Evolutionary conservation across 2,797 vertebrate genomes (phyloP).

Genomic region (Melanogrammus aeglefinus): DNA sequence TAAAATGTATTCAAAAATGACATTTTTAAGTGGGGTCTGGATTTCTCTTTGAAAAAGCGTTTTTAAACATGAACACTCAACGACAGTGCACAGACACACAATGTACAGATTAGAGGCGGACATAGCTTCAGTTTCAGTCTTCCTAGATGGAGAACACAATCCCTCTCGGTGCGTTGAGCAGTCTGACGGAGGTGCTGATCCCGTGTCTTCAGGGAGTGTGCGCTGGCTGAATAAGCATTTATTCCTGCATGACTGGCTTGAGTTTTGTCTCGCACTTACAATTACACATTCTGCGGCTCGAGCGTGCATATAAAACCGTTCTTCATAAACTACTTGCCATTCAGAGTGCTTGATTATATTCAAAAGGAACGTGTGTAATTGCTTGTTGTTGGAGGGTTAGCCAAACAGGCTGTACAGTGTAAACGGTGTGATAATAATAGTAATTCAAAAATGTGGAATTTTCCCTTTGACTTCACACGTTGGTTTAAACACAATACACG

Average conservation of each 20-base stretch:
- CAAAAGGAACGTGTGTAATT: background rate
- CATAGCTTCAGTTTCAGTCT: background rate
- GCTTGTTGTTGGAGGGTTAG: background rate
- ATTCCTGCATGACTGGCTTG: background rate
- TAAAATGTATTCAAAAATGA: background rate
- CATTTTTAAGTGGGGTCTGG: background rate
- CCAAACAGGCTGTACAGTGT: background rate
- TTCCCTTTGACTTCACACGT: background rate
- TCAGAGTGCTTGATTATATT: background rate
- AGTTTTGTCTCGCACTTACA: background rate
- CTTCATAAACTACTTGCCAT: background rate
- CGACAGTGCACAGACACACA: background rate
- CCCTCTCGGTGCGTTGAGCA: background rate
- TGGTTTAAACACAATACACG: background rate
- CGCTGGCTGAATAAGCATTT: background rate
- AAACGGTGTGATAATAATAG: background rate
- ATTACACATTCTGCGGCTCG: background rate
- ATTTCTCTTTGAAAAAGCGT: background rate
- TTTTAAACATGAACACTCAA: background rate
- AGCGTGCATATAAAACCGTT: background rate
- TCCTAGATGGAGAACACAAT: background rate
- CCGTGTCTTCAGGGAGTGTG: background rate
- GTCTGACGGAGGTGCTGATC: background rate
- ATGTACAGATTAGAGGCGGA: background rate
- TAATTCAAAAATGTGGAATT: background rate